Base-by-base conservation (phyloP, 1,140 invertebrate genomes). In the Pseudomyrmex dendroicus region DNA sequence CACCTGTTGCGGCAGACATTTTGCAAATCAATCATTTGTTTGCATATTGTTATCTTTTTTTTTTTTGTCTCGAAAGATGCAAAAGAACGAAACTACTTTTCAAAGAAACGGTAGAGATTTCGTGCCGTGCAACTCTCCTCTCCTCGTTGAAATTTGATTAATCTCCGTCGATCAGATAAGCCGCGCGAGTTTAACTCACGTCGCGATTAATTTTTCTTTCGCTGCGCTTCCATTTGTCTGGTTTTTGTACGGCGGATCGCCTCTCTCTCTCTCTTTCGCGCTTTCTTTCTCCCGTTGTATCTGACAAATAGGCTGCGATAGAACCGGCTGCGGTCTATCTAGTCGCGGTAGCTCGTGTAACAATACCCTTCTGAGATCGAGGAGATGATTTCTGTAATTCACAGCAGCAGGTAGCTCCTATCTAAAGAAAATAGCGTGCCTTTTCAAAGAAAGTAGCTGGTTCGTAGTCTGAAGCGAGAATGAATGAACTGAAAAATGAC, bases 361-460 rank as follows among this genome's bases (percentile, higher is more conserved):
- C 76, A 80, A 80, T 80, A 80, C 56, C 54, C 76, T 59, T 57
- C 52, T 70, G 20, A 80, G 76, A 70, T 80, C 72, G 20, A 61
- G 72, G 54, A 70, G 44, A 17, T 50, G 66, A 80, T 72, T 70
- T 61, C 54, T 57, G 22, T 61, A 59, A 48, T 59, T 64, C 35
- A 70, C 35, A 70, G n/a, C 48, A 70, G n/a, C 48, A 78, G 76
- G 35, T 12, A n/a, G 56, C 54, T 35, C 46, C 56, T 77, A 67
- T 77, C 62, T 15, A 59, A 44, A 25, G 35, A 44, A 66, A 44
- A 17, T 46, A 57, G 48, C 1, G 46, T 15, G 3, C 35, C 10
- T n/a, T 10, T n/a, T 15, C 2, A 7, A 54, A 46, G 76, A 78
- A 57, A 70, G 64, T 35, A 35, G 35, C 35, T 35, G 2, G 35